A percentile compares a stretch with the other conserved stretches of the same genome.
Evolutionary conservation across 2,888 invertebrate species (phyloP).

Genomic region (Cryptops parisi): DNA sequence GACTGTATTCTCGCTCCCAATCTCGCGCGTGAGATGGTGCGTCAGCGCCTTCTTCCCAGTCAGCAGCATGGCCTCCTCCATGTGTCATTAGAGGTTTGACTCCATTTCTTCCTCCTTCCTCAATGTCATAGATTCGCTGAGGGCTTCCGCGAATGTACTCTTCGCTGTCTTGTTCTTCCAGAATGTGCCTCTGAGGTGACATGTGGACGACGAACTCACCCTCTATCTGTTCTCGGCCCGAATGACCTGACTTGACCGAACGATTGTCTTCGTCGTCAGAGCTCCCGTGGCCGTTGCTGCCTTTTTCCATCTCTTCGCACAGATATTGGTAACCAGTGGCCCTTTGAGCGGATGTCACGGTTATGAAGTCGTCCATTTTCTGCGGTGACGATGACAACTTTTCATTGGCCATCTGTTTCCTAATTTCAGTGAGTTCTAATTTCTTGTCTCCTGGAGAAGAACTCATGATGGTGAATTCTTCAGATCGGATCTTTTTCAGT

Average conservation of each 20-base stretch:
- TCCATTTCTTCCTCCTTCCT: conserved; percentile 9
- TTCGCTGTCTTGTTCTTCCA: conserved; percentile 1
- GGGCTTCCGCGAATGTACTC: background rate
- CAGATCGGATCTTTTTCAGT: background rate
- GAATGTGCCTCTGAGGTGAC: background rate
- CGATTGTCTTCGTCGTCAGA: conserved; percentile 2
- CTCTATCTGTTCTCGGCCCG: background rate
- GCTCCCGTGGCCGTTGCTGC: background rate
- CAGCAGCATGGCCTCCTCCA: conserved; percentile 5
- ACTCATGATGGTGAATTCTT: background rate
- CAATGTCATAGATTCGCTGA: background rate
- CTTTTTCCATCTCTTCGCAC: background rate
- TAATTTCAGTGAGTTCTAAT: background rate
- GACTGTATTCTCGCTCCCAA: conserved; percentile 1
- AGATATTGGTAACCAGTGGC: conserved; percentile 2
- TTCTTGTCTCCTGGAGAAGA: background rate
- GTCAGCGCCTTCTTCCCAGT: conserved; percentile 3
- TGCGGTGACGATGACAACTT: background rate
- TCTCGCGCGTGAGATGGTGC: background rate
- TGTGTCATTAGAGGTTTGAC: conserved; percentile 6
- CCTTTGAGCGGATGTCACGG: background rate
- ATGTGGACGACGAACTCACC: background rate
- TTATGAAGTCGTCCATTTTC: background rate
- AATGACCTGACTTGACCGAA: conserved; percentile 1
- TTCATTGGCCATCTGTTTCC: background rate